Evolutionary conservation across 1,140 invertebrate species (phyloP).

Genomic region (Conus betulinus): DNA sequence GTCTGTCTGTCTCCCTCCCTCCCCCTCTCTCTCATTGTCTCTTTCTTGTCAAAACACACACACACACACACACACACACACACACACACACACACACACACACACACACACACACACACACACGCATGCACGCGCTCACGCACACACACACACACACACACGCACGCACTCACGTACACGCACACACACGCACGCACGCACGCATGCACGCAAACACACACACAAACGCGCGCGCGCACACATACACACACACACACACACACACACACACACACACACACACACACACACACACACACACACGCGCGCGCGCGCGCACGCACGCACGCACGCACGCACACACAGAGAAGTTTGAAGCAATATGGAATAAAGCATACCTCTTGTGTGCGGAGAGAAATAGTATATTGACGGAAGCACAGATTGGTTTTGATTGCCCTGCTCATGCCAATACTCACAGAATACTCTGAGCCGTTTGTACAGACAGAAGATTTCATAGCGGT

Average conservation of each 20-base stretch:
- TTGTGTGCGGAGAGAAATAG: too few relatives aligned
- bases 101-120: background rate
- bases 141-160: slow-evolving; percentile 11
- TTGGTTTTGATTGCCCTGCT: too few relatives aligned
- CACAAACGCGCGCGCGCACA: slow-evolving; percentile 1
- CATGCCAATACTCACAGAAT: too few relatives aligned
- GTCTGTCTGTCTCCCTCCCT: background rate
- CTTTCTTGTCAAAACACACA: background rate
- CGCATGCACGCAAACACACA: slow-evolving; percentile 15
- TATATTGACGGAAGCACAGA: too few relatives aligned
- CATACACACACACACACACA: background rate
- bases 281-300: background rate
- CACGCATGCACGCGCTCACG: background rate
- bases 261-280: background rate
- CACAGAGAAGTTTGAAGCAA: too few relatives aligned
- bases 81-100: background rate
- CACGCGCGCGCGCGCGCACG: background rate
- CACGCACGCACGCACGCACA: background rate
- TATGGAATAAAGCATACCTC: too few relatives aligned
- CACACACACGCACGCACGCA: background rate
- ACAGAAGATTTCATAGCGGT: too few relatives aligned
- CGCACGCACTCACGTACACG: background rate
- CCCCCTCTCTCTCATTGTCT: background rate
- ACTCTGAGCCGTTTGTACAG: too few relatives aligned
- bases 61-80: too few relatives aligned